phyloP scores from a whole-genome alignment of 2,797 vertebrate genomes.

The Tarsius wallacei region DNA sequence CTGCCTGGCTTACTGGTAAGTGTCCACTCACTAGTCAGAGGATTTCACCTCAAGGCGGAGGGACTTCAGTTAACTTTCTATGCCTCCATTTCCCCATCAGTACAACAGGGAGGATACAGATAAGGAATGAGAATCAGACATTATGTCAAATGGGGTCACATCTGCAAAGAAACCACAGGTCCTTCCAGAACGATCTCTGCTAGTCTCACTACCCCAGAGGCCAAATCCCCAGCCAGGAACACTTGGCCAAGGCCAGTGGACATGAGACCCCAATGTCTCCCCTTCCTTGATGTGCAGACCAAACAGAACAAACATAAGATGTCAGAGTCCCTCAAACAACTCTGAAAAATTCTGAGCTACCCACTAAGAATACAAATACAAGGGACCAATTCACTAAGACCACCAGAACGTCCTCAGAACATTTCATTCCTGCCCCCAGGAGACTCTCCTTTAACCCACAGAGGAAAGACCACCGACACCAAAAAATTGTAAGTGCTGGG shows the following conservation, averaged over 20 bases:
- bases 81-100: background rate
- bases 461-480: rapidly evolving
- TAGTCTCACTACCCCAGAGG: background rate
- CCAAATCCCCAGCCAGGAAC: background rate
- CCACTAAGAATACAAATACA: rapidly evolving
- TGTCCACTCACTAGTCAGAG: background rate
- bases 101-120: background rate
- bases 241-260: rapidly evolving
- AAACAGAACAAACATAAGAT: rapidly evolving
- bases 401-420: rapidly evolving
- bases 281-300: rapidly evolving
- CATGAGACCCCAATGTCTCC: rapidly evolving
- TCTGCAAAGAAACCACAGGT: background rate
- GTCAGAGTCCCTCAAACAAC: background rate
- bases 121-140: background rate
- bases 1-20: background rate
- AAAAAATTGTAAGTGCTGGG: rapidly evolving
- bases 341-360: rapidly evolving
- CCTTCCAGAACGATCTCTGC: background rate
- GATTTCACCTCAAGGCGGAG: background rate
- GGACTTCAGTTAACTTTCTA: rapidly evolving
- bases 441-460: rapidly evolving
- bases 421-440: rapidly evolving
- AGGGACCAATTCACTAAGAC: rapidly evolving
- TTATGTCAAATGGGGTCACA: rapidly evolving